Evolutionary conservation across 2,113 vertebrate genomes (phyloP).

Genomic region (Pycnonotus jocosus): DNA sequence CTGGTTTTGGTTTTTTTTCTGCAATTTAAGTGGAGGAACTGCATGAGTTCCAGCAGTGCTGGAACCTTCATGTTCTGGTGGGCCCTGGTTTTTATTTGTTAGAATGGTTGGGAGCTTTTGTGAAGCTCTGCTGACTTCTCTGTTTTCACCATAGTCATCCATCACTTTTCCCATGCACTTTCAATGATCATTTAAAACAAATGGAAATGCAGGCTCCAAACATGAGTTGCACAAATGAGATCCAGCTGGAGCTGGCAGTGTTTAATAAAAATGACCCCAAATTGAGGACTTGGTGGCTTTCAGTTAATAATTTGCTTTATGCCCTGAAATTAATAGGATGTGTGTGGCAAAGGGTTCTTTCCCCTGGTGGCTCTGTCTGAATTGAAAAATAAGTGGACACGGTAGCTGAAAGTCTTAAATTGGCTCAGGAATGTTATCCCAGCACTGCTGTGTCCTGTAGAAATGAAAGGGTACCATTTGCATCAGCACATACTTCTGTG

Average conservation of each 20-base stretch:
- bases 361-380: not conserved
- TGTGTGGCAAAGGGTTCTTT: not conserved
- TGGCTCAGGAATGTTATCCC: not conserved
- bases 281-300: not conserved
- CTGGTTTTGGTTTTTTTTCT: accelerated
- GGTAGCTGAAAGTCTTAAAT: not conserved
- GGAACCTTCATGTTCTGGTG: not conserved
- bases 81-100: not conserved
- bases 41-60: not conserved
- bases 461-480: not conserved
- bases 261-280: not conserved
- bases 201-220: not conserved
- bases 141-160: not conserved
- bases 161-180: not conserved
- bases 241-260: not conserved
- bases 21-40: not conserved
- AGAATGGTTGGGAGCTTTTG: not conserved
- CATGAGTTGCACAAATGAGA: not conserved
- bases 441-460: not conserved
- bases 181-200: not conserved
- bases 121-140: not conserved
- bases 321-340: not conserved
- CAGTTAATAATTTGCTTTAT: not conserved
- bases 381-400: not conserved
- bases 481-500: not conserved